Percentiles rank a stretch among this genome's conserved stretches.
Conservation (phyloP, 2,888 invertebrate species). For the Eilema depressum region DNA sequence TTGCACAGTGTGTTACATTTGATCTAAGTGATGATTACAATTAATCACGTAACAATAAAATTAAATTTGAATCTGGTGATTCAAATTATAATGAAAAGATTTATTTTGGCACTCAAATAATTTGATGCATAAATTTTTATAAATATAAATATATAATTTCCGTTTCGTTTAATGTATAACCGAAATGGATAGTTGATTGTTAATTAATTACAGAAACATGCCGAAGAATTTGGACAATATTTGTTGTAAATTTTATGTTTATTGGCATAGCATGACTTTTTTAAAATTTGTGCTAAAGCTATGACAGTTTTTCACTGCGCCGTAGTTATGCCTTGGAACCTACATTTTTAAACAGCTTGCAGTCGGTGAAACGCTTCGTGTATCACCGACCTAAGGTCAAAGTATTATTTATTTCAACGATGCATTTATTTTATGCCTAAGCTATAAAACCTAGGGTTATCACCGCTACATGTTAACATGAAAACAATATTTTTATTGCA, state of each 20-base stretch:
- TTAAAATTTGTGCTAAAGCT: not conserved
- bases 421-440: constrained; percentile 10
- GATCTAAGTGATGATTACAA: not conserved
- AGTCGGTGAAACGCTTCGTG: too few species aligned
- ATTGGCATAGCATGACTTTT: not conserved
- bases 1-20: not conserved
- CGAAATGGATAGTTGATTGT: not conserved
- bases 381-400: constrained; percentile 2
- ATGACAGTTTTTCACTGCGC: not conserved
- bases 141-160: too few species aligned
- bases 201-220: not conserved
- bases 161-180: too few species aligned
- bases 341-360: not conserved
- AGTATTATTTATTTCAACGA: constrained; percentile 10
- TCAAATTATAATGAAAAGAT: not conserved
- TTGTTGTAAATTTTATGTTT: not conserved
- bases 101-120: not conserved
- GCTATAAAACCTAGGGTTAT: constrained; percentile 14
- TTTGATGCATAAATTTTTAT: not conserved
- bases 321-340: not conserved
- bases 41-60: too few species aligned
- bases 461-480: not conserved
- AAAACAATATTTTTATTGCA: not conserved
- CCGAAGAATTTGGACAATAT: not conserved
- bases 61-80: not conserved